Percentiles rank a stretch among this genome's conserved stretches.
These are phyloP conservation scores for Columbina picui DNA, from an alignment of 2,113 vertebrate species.

Conservation along the genomic window DNA sequence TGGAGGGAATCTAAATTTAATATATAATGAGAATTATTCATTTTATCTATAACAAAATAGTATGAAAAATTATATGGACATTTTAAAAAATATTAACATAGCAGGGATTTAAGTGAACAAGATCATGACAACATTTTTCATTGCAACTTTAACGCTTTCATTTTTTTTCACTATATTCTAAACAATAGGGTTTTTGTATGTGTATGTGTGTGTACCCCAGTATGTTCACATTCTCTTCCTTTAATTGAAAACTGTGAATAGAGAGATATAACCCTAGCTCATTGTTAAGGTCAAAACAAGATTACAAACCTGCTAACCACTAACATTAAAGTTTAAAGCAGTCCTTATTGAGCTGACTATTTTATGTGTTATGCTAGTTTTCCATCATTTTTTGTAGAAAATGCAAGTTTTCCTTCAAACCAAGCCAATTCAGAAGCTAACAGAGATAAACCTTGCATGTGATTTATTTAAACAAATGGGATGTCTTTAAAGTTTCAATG, in stretches of 20 bases:
- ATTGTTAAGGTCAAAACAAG: not conserved
- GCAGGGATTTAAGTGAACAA: not conserved
- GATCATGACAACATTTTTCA: not conserved
- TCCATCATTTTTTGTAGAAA: not conserved
- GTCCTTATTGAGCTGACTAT: not conserved
- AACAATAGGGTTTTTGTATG: accelerated
- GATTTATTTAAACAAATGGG: not conserved
- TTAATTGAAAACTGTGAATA: not conserved
- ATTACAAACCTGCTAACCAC: not conserved
- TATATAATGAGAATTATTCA: not conserved
- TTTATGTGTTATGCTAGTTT: not conserved
- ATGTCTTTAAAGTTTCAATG: not conserved
- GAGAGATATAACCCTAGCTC: not conserved
- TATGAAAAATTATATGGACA: not conserved
- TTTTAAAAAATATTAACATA: not conserved
- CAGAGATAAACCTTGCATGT: not conserved
- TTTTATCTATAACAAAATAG: not conserved
- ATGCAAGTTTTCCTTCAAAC: not conserved
- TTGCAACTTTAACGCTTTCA: not conserved
- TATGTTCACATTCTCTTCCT: not conserved
- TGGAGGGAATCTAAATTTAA: not conserved
- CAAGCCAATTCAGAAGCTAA: not conserved
- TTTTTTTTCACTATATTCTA: not conserved
- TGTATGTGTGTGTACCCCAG: accelerated
- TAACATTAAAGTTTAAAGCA: not conserved